Percentiles rank a stretch among this genome's conserved stretches.
phyloP scores from a whole-genome alignment of 2,797 vertebrate species.

The Chloroceryle inda region DNA sequence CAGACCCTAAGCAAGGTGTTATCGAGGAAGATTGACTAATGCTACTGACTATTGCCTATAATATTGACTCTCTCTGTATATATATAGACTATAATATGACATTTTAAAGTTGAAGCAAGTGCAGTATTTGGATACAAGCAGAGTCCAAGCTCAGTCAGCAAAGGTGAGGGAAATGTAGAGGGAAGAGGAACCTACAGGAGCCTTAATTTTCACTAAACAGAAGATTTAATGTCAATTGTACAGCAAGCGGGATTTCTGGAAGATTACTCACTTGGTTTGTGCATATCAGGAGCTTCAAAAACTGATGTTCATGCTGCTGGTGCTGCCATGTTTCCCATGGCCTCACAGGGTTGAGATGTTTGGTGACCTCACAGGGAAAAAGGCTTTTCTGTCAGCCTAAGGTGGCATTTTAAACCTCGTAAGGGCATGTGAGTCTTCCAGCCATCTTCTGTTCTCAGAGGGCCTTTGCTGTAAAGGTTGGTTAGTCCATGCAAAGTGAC shows the following conservation, averaged over 20 bases:
- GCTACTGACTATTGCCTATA: neutral
- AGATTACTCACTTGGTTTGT: neutral
- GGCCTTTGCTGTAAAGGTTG: neutral
- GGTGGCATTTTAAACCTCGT: conserved; percentile 14
- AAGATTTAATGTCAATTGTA: neutral
- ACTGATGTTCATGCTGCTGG: neutral
- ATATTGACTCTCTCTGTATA: neutral
- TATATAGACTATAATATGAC: neutral
- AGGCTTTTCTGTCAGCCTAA: neutral
- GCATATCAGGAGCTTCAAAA: neutral
- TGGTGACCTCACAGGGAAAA: neutral
- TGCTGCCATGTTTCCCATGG: rapidly evolving
- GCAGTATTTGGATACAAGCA: neutral
- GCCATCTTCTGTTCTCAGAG: neutral
- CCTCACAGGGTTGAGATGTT: neutral
- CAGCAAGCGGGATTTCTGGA: neutral
- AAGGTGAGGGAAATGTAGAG: neutral
- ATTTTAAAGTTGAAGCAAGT: neutral
- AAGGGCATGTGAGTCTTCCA: neutral
- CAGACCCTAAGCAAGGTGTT: neutral
- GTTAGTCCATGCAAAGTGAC: neutral
- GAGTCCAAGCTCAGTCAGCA: neutral
- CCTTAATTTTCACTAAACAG: neutral
- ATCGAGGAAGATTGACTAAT: neutral
- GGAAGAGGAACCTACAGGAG: neutral